A percentile compares a stretch with the other conserved stretches of the same genome.
phyloP scores from a whole-genome alignment of 2,888 invertebrate species.

The Limnephilus auricula region DNA sequence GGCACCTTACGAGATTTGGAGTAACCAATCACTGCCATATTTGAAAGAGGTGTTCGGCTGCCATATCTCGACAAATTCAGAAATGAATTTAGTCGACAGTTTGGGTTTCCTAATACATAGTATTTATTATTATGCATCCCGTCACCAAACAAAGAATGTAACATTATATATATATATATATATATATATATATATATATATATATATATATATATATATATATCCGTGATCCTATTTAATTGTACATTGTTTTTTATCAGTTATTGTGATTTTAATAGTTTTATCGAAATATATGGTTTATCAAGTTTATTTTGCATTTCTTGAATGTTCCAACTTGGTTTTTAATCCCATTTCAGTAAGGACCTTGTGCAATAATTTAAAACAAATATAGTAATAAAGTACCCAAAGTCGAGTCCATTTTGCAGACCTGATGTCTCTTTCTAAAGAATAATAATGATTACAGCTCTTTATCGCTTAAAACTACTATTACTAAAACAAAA shows the following conservation, averaged over 20 bases:
- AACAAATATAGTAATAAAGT: slow-evolving; percentile 31
- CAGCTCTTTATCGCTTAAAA: neutral
- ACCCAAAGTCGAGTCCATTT: neutral
- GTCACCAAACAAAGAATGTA: neutral
- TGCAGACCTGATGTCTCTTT: neutral
- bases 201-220: too few species aligned
- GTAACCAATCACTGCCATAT: neutral
- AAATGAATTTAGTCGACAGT: neutral
- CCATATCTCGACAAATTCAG: neutral
- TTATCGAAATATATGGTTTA: slow-evolving; percentile 25
- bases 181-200: too few species aligned
- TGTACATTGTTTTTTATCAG: slow-evolving; percentile 16
- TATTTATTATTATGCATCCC: slow-evolving; percentile 9
- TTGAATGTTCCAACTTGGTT: slow-evolving; percentile 13
- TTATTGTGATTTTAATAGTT: slow-evolving; percentile 37
- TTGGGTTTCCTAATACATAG: neutral
- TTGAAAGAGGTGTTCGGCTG: slow-evolving; percentile 8
- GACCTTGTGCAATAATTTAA: neutral
- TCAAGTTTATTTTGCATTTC: slow-evolving; percentile 9
- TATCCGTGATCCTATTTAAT: slow-evolving; percentile 8
- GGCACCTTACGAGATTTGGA: neutral
- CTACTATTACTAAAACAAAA: neutral
- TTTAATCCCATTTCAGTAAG: neutral
- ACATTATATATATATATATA: too few species aligned
- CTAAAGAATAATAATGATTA: neutral